Evolutionary conservation across 1,140 invertebrate species (phyloP), one percentile per base, ranked within the genome.

Genomic region (Lethocerus indicus): DNA sequence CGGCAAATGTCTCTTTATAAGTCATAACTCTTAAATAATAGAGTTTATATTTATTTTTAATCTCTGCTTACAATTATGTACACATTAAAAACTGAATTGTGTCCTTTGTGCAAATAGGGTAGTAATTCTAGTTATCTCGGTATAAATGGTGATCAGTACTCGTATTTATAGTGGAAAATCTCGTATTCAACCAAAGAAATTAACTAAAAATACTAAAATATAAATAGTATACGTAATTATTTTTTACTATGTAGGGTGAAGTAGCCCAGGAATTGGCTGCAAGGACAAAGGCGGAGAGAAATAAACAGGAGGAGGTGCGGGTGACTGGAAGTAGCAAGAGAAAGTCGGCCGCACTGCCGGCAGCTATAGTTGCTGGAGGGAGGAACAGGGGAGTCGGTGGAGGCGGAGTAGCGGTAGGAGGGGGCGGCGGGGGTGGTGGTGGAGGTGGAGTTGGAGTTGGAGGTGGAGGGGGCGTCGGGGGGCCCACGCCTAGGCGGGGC

Each of bases 251-350:
- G 21, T 50, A 57, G 55, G 40, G 49, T 45, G 55, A 57, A 49
- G 53, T 58, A 52, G 56, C 42, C 54, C 58, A 40, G 46, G 65
- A 49, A 49, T 28, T 61, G 29, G 56, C 64, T 47, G 47, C 62
- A 5, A 68, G 78, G 40, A 80, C 79, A n/a, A 77, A 78, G 54
- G 74, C 75, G 3, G 72, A 83, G 61, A 67, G 75, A 16, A 74
- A 64, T 50, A 81, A 82, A 57, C 78, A 81, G 53, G 78, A 83
- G 35, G 79, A 82, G 58, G 76, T 81, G 0, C 58, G 73, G 60
- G 68, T 62, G 0, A 60, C 53, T 43, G 71, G 70, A 24, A 75
- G 71, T 49, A 69, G 67, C 4, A 75, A 72, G 54, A 64, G 72
- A 20, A 76, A 75, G 59, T 68, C 70, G 0, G 67, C 67, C 47